Evolutionary conservation across 2,113 vertebrate genomes (phyloP), one percentile per base, ranked within the genome.

Genomic region (Hirundichthys speculiger): DNA sequence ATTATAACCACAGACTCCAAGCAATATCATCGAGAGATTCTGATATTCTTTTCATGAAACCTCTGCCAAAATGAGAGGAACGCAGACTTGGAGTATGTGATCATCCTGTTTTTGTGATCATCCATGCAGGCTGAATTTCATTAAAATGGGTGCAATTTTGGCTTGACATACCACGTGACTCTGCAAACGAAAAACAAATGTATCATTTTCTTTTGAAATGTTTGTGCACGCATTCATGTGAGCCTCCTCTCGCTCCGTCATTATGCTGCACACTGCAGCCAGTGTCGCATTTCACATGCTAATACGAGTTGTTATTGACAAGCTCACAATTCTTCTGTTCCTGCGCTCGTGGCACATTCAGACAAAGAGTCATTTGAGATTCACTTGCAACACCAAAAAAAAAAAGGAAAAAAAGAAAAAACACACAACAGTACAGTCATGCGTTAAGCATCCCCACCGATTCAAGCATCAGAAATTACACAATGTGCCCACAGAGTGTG

Each of bases 381-480:
- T 19, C 54, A 38, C 24, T 82, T 77, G 73, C 66, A 71, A n/a
- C n/a, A n/a, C n/a, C n/a, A n/a, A n/a, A n/a, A n/a, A n/a, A n/a
- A n/a, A n/a, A n/a, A n/a, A n/a, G n/a, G n/a, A n/a, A n/a, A n/a
- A n/a, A n/a, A n/a, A n/a, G 65, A 52, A 58, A 60, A 34, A 42
- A 41, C 16, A 63, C 21, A 60, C 63, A 49, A 46, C 18, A 24
- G 69, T 82, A 80, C 80, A 73, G 64, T 75, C 57, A 84, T 75
- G 73, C 80, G 69, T 82, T 25, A 73, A 82, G 74, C 64, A 73
- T 64, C 76, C 80, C 64, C 77, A 64, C 84, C 77, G 46, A 18
- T 19, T 69, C 69, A 74, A 76, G 71, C 71, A 77, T 69, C 64
- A 68, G 63, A 84, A 74, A 85, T 76, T 72, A 77, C 83, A 84